phyloP scores from a whole-genome alignment of 1,140 invertebrate genomes.

The Macrobrachium rosenbergii region DNA sequence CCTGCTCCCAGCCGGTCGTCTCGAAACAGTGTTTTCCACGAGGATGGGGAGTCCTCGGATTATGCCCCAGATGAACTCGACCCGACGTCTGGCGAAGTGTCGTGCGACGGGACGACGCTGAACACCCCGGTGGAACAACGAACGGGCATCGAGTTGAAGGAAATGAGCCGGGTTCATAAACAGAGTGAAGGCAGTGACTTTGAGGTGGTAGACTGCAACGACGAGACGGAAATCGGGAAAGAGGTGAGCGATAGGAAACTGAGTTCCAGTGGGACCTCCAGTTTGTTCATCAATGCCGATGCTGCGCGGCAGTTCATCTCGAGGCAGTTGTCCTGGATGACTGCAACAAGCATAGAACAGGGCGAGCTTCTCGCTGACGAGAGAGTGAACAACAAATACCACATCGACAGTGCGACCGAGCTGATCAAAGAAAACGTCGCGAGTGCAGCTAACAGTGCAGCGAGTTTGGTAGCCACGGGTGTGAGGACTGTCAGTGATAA shows the following conservation, averaged over 20 bases:
- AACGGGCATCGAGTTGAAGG: slow-evolving; percentile 41
- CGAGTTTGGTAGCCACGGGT: slow-evolving; percentile 73
- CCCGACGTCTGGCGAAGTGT: slow-evolving; percentile 47
- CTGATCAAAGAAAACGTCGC: slow-evolving; percentile 69
- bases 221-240: slow-evolving; percentile 24
- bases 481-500: slow-evolving; percentile 82
- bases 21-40: slow-evolving; percentile 48
- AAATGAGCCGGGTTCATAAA: slow-evolving; percentile 34
- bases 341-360: slow-evolving; percentile 72
- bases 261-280: slow-evolving; percentile 27
- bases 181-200: slow-evolving; percentile 50
- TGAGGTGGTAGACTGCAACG: slow-evolving; percentile 52
- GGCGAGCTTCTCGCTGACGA: slow-evolving; percentile 72
- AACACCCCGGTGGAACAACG: slow-evolving; percentile 48
- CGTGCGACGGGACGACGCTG: slow-evolving; percentile 46
- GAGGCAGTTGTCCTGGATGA: slow-evolving; percentile 81
- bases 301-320: slow-evolving; percentile 80
- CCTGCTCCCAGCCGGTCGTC: slow-evolving; percentile 51
- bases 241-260: slow-evolving; percentile 11
- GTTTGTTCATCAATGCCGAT: slow-evolving; percentile 79
- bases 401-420: slow-evolving; percentile 62
- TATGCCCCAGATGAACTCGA: slow-evolving; percentile 39
- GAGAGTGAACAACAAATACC: slow-evolving; percentile 43
- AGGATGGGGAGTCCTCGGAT: slow-evolving; percentile 57
- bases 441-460: slow-evolving; percentile 81